Percentiles rank a stretch among this genome's conserved stretches.
phyloP scores from a whole-genome alignment of 2,888 invertebrate species.

The Copidosoma aretas region DNA sequence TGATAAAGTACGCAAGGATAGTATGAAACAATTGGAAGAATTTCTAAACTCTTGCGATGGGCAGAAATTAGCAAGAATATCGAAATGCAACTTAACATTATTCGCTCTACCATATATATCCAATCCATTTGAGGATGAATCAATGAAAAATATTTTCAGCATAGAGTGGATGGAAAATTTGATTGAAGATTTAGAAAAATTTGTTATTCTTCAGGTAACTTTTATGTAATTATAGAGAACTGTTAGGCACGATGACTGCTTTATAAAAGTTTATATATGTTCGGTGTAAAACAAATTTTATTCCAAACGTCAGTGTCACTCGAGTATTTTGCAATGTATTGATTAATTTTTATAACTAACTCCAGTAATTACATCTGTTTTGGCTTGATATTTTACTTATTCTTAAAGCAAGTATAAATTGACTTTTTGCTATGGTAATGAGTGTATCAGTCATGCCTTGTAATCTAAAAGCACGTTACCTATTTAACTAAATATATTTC shows the following conservation, averaged over 20 bases:
- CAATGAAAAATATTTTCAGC: constrained; percentile 65
- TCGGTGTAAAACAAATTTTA: too few relatives aligned
- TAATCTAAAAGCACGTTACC: too few relatives aligned
- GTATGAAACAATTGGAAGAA: constrained; percentile 57
- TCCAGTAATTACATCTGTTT: too few relatives aligned
- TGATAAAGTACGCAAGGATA: constrained; percentile 27
- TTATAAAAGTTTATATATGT: not conserved
- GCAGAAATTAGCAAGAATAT: constrained; percentile 63
- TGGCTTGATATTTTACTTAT: not conserved
- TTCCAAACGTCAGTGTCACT: too few relatives aligned
- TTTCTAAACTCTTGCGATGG: constrained; percentile 63
- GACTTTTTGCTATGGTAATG: too few relatives aligned
- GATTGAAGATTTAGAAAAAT: constrained; percentile 42
- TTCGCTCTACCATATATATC: constrained; percentile 68
- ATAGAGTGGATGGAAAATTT: constrained; percentile 45
- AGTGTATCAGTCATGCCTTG: too few relatives aligned
- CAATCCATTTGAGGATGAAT: constrained; percentile 65
- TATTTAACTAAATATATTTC: too few relatives aligned
- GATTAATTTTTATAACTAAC: too few relatives aligned
- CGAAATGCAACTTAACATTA: constrained; percentile 65
- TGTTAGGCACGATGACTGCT: too few relatives aligned
- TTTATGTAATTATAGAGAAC: too few relatives aligned
- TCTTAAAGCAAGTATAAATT: not conserved
- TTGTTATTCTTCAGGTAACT: constrained; percentile 32
- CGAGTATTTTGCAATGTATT: too few relatives aligned